phyloP scores from a whole-genome alignment of 2,888 invertebrate genomes.

The Dynastes tityus region DNA sequence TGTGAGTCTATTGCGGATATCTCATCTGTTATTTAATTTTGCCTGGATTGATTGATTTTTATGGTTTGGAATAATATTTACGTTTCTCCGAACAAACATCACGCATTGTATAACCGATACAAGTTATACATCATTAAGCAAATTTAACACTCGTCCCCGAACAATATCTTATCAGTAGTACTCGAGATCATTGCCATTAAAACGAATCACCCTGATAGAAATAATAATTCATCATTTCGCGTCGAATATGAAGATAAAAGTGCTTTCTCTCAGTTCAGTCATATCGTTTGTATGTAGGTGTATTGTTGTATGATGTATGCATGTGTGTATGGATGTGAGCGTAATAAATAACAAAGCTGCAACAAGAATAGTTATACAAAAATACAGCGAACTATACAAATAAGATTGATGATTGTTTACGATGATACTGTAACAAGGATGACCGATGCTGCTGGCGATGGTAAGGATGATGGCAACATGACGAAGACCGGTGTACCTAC shows the following conservation, averaged over 20 bases:
- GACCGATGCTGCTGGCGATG: not conserved
- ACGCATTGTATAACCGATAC: constrained; percentile 8
- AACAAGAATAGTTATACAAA: constrained; percentile 42
- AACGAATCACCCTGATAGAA: not conserved
- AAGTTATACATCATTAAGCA: constrained; percentile 17
- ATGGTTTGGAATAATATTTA: constrained; percentile 11
- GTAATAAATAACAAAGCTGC: constrained; percentile 34
- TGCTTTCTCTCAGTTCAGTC: constrained; percentile 27
- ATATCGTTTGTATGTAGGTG: constrained; percentile 17
- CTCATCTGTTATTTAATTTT: constrained; percentile 13
- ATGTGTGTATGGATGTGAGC: constrained; percentile 6
- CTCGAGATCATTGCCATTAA: constrained; percentile 27
- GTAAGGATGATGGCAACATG: constrained; percentile 7
- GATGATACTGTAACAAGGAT: constrained; percentile 33
- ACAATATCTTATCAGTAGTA: constrained; percentile 40
- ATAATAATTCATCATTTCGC: constrained; percentile 38
- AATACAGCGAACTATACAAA: constrained; percentile 44
- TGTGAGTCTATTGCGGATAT: constrained; percentile 21
- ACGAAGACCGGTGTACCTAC: not conserved
- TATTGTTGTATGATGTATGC: constrained; percentile 16
- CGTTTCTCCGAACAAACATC: not conserved
- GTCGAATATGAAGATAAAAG: constrained; percentile 31
- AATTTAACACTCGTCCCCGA: constrained; percentile 26
- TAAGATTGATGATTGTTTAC: constrained; percentile 49
- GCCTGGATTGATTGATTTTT: constrained; percentile 16